phyloP scores from a whole-genome alignment of 2,113 vertebrate genomes.

The Microtus oregoni region DNA sequence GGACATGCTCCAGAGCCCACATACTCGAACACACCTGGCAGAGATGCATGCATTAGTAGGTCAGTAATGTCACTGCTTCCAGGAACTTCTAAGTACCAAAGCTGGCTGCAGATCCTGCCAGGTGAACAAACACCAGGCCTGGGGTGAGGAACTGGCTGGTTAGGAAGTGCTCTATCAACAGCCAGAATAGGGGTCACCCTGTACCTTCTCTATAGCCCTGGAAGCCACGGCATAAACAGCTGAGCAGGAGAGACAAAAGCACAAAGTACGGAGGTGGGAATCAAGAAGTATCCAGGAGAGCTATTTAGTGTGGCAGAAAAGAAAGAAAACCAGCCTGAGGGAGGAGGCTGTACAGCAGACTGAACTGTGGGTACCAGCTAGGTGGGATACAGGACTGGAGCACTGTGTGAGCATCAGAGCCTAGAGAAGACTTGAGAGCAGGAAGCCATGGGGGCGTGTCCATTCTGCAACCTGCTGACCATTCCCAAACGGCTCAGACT shows the following conservation, averaged over 20 bases:
- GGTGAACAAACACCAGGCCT: slow-evolving; percentile 35
- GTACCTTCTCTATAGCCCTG: background rate
- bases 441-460: background rate
- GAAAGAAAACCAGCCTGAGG: background rate
- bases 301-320: background rate
- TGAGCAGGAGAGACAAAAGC: rapidly evolving
- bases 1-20: background rate
- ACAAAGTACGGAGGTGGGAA: background rate
- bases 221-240: background rate
- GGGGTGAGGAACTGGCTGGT: background rate
- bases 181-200: background rate
- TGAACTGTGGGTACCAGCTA: background rate
- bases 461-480: background rate
- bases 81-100: slow-evolving; percentile 59
- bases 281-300: background rate
- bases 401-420: background rate
- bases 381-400: rapidly evolving
- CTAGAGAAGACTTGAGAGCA: background rate
- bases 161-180: background rate
- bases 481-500: background rate
- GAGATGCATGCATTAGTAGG: background rate
- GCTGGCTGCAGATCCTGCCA: background rate
- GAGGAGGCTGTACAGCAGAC: background rate
- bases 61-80: slow-evolving; percentile 56
- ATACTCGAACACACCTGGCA: slow-evolving; percentile 32